Base-by-base conservation (phyloP, 2,888 invertebrate genomes). In the Microplitis deprimator region DNA sequence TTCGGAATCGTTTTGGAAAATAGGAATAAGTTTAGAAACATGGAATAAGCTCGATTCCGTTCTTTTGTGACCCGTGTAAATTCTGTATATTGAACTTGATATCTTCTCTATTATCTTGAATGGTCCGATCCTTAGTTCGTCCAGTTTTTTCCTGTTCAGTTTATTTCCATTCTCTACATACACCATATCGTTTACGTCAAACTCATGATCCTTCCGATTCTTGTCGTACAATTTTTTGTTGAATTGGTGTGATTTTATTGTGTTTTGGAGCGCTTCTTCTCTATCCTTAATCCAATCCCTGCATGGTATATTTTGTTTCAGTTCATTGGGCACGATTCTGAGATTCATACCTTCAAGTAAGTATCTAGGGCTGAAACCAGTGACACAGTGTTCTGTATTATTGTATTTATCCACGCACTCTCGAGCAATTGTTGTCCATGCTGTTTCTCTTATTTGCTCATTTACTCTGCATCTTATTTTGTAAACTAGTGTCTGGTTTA, bases 371-470 rank as follows among this genome's bases (percentile, higher is more conserved):
- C 79, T 73, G 77, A 82, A 84, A 17, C 76, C 72, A 10, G 82
- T 85, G 20, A 82, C 77, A 41, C 80, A 79, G 78, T 83, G 84
- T 73, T 81, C 81, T 68, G 82, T 83, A 41, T 80, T 73, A 68
- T 85, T 85, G 75, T 84, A 84, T 79, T 81, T 84, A 60, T 83
- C 60, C 10, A 82, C 78, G 79, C 84, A 84, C 77, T 82, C 79
- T 68, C 80, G 73, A 62, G 84, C 83, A 67, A 85, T 81, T 62
- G 79, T 83, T 75, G 84, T 82, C 84, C 84, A 84, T 5, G 83
- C 82, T 60, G 29, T 71, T 74, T 83, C 80, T 41, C 73, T 75
- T 68, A 78, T 38, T 70, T 68, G 76, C 73, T 83, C 81, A 72
- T 84, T 84, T 77, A 83, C 82, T 73, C 76, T 81, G 77, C 83